A percentile compares a stretch with the other conserved stretches of the same genome.
phyloP scores from a whole-genome alignment of 1,140 invertebrate genomes.

The Drosophila persimilis region DNA sequence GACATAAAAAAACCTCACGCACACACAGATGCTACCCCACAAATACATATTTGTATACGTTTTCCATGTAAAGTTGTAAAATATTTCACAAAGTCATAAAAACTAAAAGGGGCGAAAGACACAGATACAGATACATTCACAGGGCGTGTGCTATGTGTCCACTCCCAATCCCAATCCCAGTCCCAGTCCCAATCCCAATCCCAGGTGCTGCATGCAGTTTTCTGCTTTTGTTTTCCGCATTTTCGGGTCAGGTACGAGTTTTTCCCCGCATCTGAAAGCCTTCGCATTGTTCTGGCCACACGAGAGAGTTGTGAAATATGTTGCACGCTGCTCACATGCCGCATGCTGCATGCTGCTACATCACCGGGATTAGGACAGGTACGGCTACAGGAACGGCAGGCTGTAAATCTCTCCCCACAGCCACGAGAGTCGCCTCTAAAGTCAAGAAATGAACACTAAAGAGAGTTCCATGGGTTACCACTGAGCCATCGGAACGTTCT shows the following conservation, averaged over 20 bases:
- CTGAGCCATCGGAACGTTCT: too few species aligned
- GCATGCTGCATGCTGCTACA: slow-evolving; percentile 30
- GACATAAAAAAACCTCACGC: slow-evolving; percentile 29
- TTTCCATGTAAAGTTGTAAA: slow-evolving; percentile 78
- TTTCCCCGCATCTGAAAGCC: slow-evolving; percentile 57
- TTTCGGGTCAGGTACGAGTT: slow-evolving; percentile 65
- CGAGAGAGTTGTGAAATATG: slow-evolving; percentile 52
- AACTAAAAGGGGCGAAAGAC: slow-evolving; percentile 16
- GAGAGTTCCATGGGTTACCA: background rate
- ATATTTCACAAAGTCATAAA: slow-evolving; percentile 78
- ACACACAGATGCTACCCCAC: slow-evolving; percentile 22
- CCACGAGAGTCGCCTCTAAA: slow-evolving; percentile 33
- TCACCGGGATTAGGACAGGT: slow-evolving; percentile 50
- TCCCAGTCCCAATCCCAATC: slow-evolving; percentile 26
- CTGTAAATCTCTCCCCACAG: slow-evolving; percentile 36
- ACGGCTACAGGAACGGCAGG: slow-evolving; percentile 2
- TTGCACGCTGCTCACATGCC: slow-evolving; percentile 20
- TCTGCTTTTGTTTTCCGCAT: slow-evolving; percentile 54
- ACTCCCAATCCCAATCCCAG: slow-evolving; percentile 24
- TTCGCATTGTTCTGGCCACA: slow-evolving; percentile 57
- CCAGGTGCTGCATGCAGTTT: slow-evolving; percentile 66
- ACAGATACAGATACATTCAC: background rate
- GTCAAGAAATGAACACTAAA: slow-evolving; percentile 11
- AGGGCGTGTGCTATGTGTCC: slow-evolving; percentile 38
- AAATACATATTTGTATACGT: slow-evolving; percentile 12